Evolutionary conservation across 2,888 invertebrate genomes (phyloP).

Genomic region (Iphiclides podalirius): DNA sequence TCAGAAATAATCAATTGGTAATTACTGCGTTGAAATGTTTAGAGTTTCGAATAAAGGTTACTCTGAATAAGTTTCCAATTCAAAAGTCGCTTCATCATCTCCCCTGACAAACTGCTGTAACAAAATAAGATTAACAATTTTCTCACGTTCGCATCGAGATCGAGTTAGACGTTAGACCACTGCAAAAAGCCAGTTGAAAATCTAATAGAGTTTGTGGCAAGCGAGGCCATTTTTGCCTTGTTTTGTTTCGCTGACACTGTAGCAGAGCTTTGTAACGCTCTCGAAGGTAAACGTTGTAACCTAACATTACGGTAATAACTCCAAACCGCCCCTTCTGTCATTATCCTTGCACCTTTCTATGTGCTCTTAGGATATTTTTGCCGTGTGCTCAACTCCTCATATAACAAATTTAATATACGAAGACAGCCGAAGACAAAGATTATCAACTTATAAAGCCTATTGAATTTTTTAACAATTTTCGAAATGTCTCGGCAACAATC

Average conservation of each 20-base stretch:
- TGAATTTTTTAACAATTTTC: too few species aligned
- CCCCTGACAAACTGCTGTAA: conserved; percentile 50
- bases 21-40: conserved; percentile 1
- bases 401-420: too few species aligned
- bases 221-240: conserved; percentile 71
- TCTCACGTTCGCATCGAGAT: conserved; percentile 73
- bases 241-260: conserved; percentile 61
- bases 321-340: conserved; percentile 71
- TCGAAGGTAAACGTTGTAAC: conserved; percentile 69
- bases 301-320: conserved; percentile 75
- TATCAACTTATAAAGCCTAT: too few species aligned
- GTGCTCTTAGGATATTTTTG: too few species aligned
- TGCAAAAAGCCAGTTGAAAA: conserved; percentile 75
- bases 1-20: conserved; percentile 2
- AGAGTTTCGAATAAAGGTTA: conserved; percentile 34
- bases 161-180: conserved; percentile 70
- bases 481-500: too few species aligned
- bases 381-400: too few species aligned
- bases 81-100: conserved; percentile 49
- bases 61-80: conserved; percentile 47
- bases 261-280: conserved; percentile 71
- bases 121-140: conserved; percentile 69
- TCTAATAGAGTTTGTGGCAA: conserved; percentile 77
- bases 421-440: too few species aligned
- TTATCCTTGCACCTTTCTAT: conserved; percentile 69